A percentile compares a stretch with the other conserved stretches of the same genome.
phyloP scores from a whole-genome alignment of 2,797 vertebrate species.

The Coranthus polyacanthus region DNA sequence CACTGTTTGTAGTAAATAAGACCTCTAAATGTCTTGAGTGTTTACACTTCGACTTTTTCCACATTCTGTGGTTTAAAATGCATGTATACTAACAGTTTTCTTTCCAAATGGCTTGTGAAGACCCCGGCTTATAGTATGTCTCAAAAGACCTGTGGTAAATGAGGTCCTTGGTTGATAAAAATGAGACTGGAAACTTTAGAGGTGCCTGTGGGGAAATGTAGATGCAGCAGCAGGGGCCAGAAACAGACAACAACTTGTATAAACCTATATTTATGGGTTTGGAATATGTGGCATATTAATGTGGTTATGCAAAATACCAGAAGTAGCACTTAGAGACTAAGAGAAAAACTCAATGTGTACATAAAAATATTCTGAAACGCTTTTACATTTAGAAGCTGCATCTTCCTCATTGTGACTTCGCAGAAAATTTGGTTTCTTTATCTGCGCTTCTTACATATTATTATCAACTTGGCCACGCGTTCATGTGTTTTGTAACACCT shows the following conservation, averaged over 20 bases:
- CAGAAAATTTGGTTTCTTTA: not conserved
- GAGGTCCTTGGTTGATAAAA: not conserved
- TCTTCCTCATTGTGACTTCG: not conserved
- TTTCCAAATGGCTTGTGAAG: constrained; percentile 1
- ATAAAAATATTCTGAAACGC: too few species aligned
- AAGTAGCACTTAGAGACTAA: not conserved
- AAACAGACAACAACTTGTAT: not conserved
- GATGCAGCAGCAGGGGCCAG: not conserved
- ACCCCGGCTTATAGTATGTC: not conserved
- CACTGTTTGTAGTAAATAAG: constrained; percentile 46
- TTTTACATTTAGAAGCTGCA: not conserved
- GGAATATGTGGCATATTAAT: not conserved
- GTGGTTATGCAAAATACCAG: not conserved
- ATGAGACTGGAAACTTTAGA: not conserved
- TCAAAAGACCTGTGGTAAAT: not conserved
- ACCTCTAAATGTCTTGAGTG: not conserved
- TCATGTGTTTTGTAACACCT: too few species aligned
- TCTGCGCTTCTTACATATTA: not conserved
- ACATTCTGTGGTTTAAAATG: not conserved
- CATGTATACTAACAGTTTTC: not conserved
- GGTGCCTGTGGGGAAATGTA: not conserved
- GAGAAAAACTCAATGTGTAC: not conserved
- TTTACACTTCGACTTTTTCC: not conserved
- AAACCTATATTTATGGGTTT: not conserved
- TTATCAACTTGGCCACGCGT: not conserved